Conservation (phyloP, 2,797 vertebrate species). For the Brotula barbata region DNA sequence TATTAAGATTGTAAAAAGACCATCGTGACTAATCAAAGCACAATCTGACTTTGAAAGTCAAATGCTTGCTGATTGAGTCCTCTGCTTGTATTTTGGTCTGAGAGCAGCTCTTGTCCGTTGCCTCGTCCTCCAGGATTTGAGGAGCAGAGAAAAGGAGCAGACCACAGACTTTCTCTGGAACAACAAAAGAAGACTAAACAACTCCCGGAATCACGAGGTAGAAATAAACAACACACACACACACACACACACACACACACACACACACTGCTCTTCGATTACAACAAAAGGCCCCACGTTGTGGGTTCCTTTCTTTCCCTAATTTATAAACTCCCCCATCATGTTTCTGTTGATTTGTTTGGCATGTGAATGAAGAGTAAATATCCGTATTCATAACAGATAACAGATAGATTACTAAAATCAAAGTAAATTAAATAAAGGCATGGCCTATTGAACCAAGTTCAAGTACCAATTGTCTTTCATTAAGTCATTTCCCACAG, state of each 20-base stretch:
- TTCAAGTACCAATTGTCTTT: neutral
- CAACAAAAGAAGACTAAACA: conserved; percentile 60
- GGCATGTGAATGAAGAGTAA: conserved; percentile 1
- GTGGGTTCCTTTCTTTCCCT: conserved; percentile 29
- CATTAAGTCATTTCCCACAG: neutral
- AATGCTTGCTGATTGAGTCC: neutral
- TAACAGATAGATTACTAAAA: neutral
- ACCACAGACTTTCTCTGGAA: conserved; percentile 47
- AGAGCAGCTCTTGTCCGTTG: neutral
- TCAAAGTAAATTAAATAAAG: neutral
- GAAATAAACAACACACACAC: conserved; percentile 27
- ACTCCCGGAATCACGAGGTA: conserved; percentile 35
- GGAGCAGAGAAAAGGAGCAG: conserved; percentile 11
- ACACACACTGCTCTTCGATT: neutral
- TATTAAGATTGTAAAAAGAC: neutral
- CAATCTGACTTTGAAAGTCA: neutral
- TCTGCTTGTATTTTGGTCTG: conserved; percentile 2
- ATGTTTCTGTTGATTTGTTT: neutral
- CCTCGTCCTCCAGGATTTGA: conserved; percentile 3
- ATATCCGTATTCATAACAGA: too few relatives aligned
- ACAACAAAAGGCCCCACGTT: conserved; percentile 21
- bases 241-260: neutral
- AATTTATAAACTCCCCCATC: conserved; percentile 18
- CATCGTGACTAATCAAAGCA: neutral
- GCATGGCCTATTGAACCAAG: neutral